Base-by-base conservation (phyloP, 2,797 vertebrate genomes). In the Odontamblyopus rebecca region DNA sequence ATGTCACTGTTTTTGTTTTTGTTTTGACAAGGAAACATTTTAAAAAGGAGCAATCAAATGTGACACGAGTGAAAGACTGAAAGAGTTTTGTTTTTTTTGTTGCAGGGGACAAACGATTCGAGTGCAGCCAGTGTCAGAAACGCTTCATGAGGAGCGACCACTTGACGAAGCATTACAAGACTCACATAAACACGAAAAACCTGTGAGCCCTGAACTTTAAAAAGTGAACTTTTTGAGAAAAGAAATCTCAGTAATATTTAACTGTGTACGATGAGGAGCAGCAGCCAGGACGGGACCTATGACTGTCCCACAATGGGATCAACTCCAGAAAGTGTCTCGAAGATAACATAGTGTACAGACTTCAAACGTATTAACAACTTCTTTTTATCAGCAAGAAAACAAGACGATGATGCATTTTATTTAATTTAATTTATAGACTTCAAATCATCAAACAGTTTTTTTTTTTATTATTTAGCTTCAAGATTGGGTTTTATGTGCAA, bases 91-190 rank as follows among this genome's bases (percentile, higher is more conserved):
- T 32, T 7, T 32, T 7, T 56, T n/a, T 2, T 64, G 8, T 61
- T 18, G 65, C 92, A 99, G 97, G 97, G 86, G 97, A 99, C 94
- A 99, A 98, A 67, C 95, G 97, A 62, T 98, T 99, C 1, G 97
- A 98, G 92, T 99, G 97, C 38, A 94, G 91, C 29, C 97, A 98
- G 91, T 99, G 97, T 95, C 97, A 98, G 95, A 99, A 99, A 78
- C 96, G 97, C 82, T 99, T 99, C 94, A 99, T 98, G 96, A 91
- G 97, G 91, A 98, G 97, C 16, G 97, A 99, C 91, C 97, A 99
- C 88, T 95, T 99, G 83, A 98, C 96, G 23, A 98, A 99, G 93
- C 97, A 99, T 94, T 98, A 97, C 82, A 99, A 99, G 91, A 99
- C 97, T 62, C 97, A 99, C 93, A 95, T 99, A 88, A 97, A 97